These are phyloP conservation scores for Tolmerus cingulatus DNA, from an alignment of 2,888 invertebrate genomes.

Conservation along the genomic window DNA sequence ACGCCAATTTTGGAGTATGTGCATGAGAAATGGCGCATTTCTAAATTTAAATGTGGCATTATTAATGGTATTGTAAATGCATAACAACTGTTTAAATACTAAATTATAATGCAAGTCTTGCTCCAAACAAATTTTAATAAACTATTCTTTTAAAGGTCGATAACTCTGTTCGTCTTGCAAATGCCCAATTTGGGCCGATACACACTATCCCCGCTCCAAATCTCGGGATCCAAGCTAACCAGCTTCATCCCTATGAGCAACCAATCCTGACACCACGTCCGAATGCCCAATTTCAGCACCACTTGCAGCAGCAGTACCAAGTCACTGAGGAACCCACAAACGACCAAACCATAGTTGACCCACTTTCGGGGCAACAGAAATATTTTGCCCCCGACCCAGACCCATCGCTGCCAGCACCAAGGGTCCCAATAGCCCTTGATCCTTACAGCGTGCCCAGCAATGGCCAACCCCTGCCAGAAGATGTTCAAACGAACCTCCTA, in stretches of 20 bases:
- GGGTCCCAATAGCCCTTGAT: conserved; percentile 61
- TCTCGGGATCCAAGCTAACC: conserved; percentile 63
- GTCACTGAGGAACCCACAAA: conserved; percentile 66
- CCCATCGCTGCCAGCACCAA: conserved; percentile 62
- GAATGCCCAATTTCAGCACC: not conserved
- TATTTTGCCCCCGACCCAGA: conserved; percentile 66
- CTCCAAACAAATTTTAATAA: not conserved
- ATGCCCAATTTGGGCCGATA: conserved; percentile 66
- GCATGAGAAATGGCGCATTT: too few species aligned
- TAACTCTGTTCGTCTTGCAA: conserved; percentile 66
- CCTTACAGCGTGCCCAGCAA: conserved; percentile 64
- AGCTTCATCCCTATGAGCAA: conserved; percentile 54
- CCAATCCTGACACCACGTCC: not conserved
- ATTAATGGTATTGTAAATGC: too few species aligned
- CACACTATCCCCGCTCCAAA: conserved; percentile 88
- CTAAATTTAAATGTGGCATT: too few species aligned
- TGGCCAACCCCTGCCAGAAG: conserved; percentile 59
- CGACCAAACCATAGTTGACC: conserved; percentile 61
- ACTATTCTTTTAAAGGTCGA: conserved; percentile 46
- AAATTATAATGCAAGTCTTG: not conserved
- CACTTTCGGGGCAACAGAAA: conserved; percentile 62
- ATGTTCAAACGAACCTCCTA: conserved; percentile 59
- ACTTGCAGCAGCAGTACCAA: conserved; percentile 60
- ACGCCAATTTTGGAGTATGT: too few species aligned
- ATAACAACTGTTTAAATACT: not conserved